Evolutionary conservation across 2,888 invertebrate species (phyloP), one percentile per base, ranked within the genome.

Genomic region (Ptycholaimellus sp.): DNA sequence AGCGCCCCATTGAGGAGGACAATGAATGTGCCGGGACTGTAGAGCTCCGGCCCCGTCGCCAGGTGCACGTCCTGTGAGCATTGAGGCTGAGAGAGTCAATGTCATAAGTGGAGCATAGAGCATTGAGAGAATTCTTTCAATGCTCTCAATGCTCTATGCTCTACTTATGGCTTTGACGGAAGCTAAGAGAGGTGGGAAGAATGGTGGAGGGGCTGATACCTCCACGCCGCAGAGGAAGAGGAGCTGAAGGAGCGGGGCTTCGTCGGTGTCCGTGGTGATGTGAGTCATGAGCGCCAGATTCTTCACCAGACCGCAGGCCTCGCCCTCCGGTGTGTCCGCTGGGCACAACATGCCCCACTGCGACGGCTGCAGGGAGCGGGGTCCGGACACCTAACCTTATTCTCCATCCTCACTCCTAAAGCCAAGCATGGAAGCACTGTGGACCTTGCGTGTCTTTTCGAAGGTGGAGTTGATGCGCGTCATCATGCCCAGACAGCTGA

Each of bases 281-380:
- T 96, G 90, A 0, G 90, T 81, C 82, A 96, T 85, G 9, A 99
- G 64, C 0, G 96, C 93, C 40, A 96, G 66, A 63, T 99, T 99
- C 64, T 99, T 99, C 1, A 96, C 90, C 33, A 96, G 67, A 41
- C 96, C 96, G 59, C 96, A 99, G 22, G 81, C 79, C 70, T 96
- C 96, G 49, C 96, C 96, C 70, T 99, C 96, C 3, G 96, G 96
- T 0, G 96, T 99, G 54, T 99, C 96, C 17, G 85, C 82, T 0
- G 93, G 96, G 62, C 96, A 99, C 38, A 99, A 60, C 82, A 96
- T 87, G 28, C 93, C 96, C 87, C 87, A 93, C 56, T 96, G 93
- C 6, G 85, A 85, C 0, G 85, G 78, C 58, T 99, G 96, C 36
- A 87, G 45, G 3, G 56, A 57, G 38, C 96, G 70, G 0, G 96